Evolutionary conservation across 1,140 invertebrate species (phyloP).

Genomic region (Drosophila kanapiae): DNA sequence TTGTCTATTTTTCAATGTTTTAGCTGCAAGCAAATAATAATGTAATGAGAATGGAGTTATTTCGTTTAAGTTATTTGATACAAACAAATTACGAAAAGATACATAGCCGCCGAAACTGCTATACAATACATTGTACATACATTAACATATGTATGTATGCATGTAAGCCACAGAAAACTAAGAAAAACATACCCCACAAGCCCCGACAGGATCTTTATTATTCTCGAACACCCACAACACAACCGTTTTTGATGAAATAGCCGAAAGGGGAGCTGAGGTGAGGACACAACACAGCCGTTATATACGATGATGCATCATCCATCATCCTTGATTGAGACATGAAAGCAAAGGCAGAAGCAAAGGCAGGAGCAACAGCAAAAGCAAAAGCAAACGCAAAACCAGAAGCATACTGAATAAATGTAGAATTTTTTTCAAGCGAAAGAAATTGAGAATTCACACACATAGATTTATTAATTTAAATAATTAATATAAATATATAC

Average conservation of each 20-base stretch:
- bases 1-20: constrained; percentile 76
- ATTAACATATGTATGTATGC: too few species aligned
- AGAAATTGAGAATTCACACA: constrained; percentile 71
- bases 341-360: constrained; percentile 24
- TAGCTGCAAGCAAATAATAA: constrained; percentile 83
- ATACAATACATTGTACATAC: too few species aligned
- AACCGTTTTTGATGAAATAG: constrained; percentile 42
- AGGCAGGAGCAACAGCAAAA: constrained; percentile 48
- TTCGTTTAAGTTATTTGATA: constrained; percentile 73
- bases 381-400: constrained; percentile 22
- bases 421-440: constrained; percentile 79
- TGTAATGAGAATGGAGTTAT: constrained; percentile 61
- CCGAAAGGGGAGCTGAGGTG: constrained; percentile 38
- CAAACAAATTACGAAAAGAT: constrained; percentile 54
- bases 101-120: constrained; percentile 35
- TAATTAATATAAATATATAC: constrained; percentile 80
- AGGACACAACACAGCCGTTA: constrained; percentile 58
- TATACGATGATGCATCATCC: constrained; percentile 58
- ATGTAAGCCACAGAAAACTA: constrained; percentile 30
- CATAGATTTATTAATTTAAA: constrained; percentile 84
- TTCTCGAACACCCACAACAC: constrained; percentile 35
- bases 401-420: constrained; percentile 55
- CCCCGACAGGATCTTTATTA: constrained; percentile 45
- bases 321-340: constrained; percentile 52
- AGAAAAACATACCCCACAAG: constrained; percentile 17